Base-by-base conservation (phyloP, 2,113 vertebrate species). In the Sebastes schlegelii region DNA sequence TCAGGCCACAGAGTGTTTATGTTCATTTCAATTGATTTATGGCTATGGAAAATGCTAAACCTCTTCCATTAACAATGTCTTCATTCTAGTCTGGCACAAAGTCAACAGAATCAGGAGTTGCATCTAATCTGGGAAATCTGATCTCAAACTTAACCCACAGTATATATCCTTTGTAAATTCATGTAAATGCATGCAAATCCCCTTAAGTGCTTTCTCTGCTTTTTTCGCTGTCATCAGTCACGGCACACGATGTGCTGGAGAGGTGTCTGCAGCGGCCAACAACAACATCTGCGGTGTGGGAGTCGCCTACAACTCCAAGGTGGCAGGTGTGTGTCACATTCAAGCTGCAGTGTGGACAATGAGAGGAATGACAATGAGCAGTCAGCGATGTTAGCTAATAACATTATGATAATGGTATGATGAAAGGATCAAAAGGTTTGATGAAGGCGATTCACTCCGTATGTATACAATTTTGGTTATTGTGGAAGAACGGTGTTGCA, bases 211-310 rank as follows among this genome's bases (percentile, higher is more conserved):
- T 34, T 71, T 62, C 13, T 80, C 17, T 80, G 21, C 70, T 68
- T 86, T 69, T 71, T 60, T 26, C 26, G 17, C 26, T 88, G 19
- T 78, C 85, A 76, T 42, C 93, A 99, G 98, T 95, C 98, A 99
- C 0, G 98, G 98, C 79, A 99, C 98, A 4, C 95, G 98, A 55
- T 99, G 98, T 92, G 98, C 98, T 0, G 98, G 98, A 74, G 98
- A 99, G 92, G 98, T 99, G 68, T 99, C 98, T 67, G 98, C 98
- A 0, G 97, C 97, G 26, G 97, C 98, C 89, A 99, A 99, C 94
- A 99, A 99, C 95, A 97, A 99, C 90, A 99, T 99, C 92, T 99
- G 98, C 34, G 98, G 98, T 0, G 98, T 99, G 57, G 98, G 98
- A 66, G 98, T 99, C 21, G 98, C 98, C 0, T 99, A 98, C 92